Evolutionary conservation across 1,140 invertebrate genomes (phyloP).

Genomic region (Atta texana): DNA sequence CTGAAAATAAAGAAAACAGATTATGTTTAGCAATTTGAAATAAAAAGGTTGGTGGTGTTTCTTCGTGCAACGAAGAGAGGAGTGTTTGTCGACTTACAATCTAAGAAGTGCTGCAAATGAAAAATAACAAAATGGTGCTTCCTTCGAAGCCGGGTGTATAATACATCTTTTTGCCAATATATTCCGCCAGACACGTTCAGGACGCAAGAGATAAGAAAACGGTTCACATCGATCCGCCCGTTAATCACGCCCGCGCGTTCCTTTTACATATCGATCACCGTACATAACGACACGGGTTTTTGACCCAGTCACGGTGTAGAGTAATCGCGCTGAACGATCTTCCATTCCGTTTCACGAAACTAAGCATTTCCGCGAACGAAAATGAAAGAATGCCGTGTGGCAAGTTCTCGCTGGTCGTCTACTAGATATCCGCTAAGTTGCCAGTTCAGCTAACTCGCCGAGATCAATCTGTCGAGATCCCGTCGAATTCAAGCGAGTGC

Average conservation of each 20-base stretch:
- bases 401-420: background rate
- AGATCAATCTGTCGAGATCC: background rate
- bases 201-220: conserved; percentile 35
- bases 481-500: conserved; percentile 13
- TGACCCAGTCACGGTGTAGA: conserved; percentile 28
- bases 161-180: conserved; percentile 56
- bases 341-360: conserved; percentile 3
- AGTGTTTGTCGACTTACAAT: conserved; percentile 26
- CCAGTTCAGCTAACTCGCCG: background rate
- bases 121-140: conserved; percentile 38
- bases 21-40: background rate
- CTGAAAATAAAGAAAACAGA: conserved; percentile 80
- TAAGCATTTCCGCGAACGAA: background rate
- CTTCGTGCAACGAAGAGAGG: conserved; percentile 60
- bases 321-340: conserved; percentile 11
- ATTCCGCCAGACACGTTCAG: background rate
- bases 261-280: conserved; percentile 38
- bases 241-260: conserved; percentile 34
- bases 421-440: background rate
- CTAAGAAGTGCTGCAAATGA: conserved; percentile 56
- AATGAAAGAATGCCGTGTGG: background rate
- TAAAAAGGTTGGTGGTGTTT: background rate
- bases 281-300: conserved; percentile 42
- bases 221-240: conserved; percentile 23
- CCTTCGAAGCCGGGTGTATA: conserved; percentile 63